Evolutionary conservation across 2,113 vertebrate species (phyloP), one percentile per base, ranked within the genome.

Genomic region (Pseudorasbora parva): DNA sequence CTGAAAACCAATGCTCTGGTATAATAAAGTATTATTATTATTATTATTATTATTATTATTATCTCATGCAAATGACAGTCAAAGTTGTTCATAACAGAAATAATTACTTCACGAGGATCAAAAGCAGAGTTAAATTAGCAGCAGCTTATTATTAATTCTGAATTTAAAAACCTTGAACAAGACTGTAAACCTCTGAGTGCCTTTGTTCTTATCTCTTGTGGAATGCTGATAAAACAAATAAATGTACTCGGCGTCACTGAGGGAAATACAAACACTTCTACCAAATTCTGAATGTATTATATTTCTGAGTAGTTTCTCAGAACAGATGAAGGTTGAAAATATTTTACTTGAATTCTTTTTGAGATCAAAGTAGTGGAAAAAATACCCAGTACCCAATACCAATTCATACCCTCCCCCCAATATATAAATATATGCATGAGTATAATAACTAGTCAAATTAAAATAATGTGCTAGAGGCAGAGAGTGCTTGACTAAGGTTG

Each of bases 151-250:
- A 94, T 92, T 91, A 86, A 93, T 92, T 93, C 92, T 88, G 88
- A 89, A 91, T 92, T 89, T 90, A 88, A 91, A 91, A 89, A 89
- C 88, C 91, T 83, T 90, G 89, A 93, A 93, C 91, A 88, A 91
- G 91, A 89, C 86, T 82, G 83, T 83, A 89, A 91, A 92, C 91
- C 88, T 91, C 91, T 88, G 90, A 92, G 90, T 88, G 90, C 87
- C 78, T 88, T 88, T 88, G 88, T 91, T 93, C 91, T 92, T 94
- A 93, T 94, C 93, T 93, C 91, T 90, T 85, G 91, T 89, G 91
- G 89, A 93, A 93, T 92, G 91, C 85, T 92, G 92, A 91, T 95
- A 93, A 94, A 93, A 92, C 91, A 88, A 92, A 94, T 93, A 94
- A 94, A 93, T 92, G 89, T 94, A 91, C 87, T 73, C 86, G 83